Percentiles rank a stretch among this genome's conserved stretches.
phyloP scores from a whole-genome alignment of 2,797 vertebrate species.

The Bufotes viridis region DNA sequence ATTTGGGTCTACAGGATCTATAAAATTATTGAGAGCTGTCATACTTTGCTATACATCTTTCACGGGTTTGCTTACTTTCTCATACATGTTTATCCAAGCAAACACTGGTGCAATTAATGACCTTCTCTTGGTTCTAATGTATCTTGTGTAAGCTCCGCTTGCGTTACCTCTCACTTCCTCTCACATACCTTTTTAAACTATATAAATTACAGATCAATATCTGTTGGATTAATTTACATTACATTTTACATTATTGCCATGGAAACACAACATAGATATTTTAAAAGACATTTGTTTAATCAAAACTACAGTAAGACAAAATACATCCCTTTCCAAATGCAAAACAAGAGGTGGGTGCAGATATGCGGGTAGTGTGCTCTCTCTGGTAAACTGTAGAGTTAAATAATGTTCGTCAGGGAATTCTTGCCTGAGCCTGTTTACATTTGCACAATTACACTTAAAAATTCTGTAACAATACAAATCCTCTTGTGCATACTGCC shows the following conservation, averaged over 20 bases:
- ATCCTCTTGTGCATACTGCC: constrained; percentile 23
- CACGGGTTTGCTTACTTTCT: background rate
- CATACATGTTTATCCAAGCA: too few species aligned
- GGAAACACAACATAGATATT: constrained; percentile 50
- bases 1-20: background rate
- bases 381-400: constrained; percentile 33
- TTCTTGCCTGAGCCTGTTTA: constrained; percentile 51
- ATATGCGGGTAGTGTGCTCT: constrained; percentile 4
- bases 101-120: constrained; percentile 17
- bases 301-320: constrained; percentile 21
- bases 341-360: constrained; percentile 27
- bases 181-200: background rate
- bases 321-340: constrained; percentile 20
- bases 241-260: constrained; percentile 26
- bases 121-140: background rate
- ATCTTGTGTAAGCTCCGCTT: background rate
- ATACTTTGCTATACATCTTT: background rate
- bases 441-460: constrained; percentile 55
- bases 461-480: constrained; percentile 55
- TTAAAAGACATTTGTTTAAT: constrained; percentile 37
- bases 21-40: background rate
- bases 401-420: constrained; percentile 34
- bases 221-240: constrained; percentile 25
- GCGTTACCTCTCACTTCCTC: background rate
- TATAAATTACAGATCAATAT: constrained; percentile 38